phyloP scores from a whole-genome alignment of 53 echinoderm and acorn worm genomes.

The Echinarachnius parma region DNA sequence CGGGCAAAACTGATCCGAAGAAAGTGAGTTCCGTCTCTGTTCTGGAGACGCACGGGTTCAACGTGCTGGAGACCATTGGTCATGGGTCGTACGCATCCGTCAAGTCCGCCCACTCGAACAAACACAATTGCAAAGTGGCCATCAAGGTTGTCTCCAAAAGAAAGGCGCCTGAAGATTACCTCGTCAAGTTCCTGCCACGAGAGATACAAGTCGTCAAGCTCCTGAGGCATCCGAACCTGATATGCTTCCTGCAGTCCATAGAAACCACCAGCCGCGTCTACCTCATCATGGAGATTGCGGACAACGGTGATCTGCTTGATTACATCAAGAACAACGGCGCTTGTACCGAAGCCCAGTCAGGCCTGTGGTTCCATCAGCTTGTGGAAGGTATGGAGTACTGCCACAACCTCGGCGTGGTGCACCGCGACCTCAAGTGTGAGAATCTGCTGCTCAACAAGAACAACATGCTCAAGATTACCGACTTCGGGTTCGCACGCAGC shows the following conservation, averaged over 20 bases:
- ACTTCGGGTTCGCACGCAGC: conserved; percentile 94
- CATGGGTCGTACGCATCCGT: conserved; percentile 94
- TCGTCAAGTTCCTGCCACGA: conserved; percentile 88
- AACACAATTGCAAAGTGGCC: conserved; percentile 87
- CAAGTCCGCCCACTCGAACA: conserved; percentile 72
- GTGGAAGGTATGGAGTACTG: conserved; percentile 97
- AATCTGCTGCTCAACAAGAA: conserved; percentile 86
- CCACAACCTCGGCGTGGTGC: conserved; percentile 86
- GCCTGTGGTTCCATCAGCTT: conserved; percentile 88
- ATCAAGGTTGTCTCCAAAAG: conserved; percentile 96
- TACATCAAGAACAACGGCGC: conserved; percentile 89
- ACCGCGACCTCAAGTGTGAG: conserved; percentile 95
- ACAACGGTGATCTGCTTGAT: conserved; percentile 90
- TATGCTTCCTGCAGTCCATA: conserved; percentile 95
- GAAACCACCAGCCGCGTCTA: conserved; percentile 98
- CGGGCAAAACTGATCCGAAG: not conserved
- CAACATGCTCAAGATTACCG: conserved; percentile 90
- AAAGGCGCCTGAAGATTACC: conserved; percentile 95
- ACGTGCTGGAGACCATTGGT: conserved; percentile 66
- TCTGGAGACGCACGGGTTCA: conserved; percentile 84
- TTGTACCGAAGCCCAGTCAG: conserved; percentile 73
- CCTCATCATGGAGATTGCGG: conserved; percentile 96
- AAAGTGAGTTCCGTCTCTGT: conserved; percentile 38
- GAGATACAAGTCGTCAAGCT: conserved; percentile 93
- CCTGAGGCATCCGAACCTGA: conserved; percentile 86